A percentile compares a stretch with the other conserved stretches of the same genome.
Conservation (phyloP, 2,888 invertebrate species). For the Orgyia antiqua region DNA sequence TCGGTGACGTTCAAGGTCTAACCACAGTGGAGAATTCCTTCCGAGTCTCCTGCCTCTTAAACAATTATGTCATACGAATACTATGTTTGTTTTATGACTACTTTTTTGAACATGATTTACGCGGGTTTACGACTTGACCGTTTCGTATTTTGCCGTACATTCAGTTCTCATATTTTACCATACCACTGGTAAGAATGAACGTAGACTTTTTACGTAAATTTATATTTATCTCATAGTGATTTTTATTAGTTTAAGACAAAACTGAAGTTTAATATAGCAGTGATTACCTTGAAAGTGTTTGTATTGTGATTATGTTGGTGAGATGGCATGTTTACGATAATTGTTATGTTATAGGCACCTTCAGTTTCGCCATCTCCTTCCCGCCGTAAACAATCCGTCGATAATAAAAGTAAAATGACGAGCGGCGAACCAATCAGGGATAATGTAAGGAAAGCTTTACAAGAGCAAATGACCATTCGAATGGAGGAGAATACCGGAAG, state of each 20-base stretch:
- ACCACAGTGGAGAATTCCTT: slow-evolving; percentile 11
- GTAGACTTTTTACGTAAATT: background rate
- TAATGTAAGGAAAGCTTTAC: slow-evolving; percentile 89
- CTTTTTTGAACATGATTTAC: too few species aligned
- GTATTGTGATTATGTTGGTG: slow-evolving; percentile 47
- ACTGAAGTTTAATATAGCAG: slow-evolving; percentile 21
- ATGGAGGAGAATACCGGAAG: slow-evolving; percentile 62
- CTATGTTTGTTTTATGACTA: too few species aligned
- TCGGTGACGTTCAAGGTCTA: slow-evolving; percentile 7
- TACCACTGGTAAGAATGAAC: background rate
- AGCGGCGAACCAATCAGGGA: slow-evolving; percentile 85
- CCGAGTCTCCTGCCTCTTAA: slow-evolving; percentile 1
- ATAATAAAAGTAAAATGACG: slow-evolving; percentile 47
- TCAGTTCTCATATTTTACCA: background rate
- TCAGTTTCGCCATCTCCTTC: slow-evolving; percentile 57
- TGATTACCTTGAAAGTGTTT: slow-evolving; percentile 55
- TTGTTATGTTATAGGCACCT: slow-evolving; percentile 49
- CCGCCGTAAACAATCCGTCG: slow-evolving; percentile 54
- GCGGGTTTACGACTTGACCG: background rate
- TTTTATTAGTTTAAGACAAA: slow-evolving; percentile 4
- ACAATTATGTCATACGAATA: slow-evolving; percentile 13
- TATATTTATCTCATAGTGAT: too few species aligned
- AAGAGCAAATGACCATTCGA: slow-evolving; percentile 61
- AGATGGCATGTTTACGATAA: slow-evolving; percentile 50
- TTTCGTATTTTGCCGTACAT: background rate